phyloP scores from a whole-genome alignment of 1,140 invertebrate genomes.

The Procambarus clarkii region DNA sequence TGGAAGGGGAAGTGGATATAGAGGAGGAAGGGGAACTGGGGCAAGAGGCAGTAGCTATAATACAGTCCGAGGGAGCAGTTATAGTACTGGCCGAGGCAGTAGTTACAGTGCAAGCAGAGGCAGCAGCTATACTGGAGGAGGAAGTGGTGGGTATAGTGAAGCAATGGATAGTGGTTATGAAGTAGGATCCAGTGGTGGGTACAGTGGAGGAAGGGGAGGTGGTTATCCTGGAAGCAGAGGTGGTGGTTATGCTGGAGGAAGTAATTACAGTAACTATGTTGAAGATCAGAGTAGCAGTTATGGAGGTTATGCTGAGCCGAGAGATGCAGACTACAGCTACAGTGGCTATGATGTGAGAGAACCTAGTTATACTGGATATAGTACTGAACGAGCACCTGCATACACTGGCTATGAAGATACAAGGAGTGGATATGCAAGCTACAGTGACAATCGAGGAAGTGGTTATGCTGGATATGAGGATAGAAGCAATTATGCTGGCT shows the following conservation, averaged over 20 bases:
- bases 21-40: neutral
- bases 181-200: neutral
- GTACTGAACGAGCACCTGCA: neutral
- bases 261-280: neutral
- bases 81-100: neutral
- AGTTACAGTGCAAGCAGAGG: neutral
- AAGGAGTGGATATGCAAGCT: neutral
- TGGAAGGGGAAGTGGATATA: neutral
- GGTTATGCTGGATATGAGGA: neutral
- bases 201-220: neutral
- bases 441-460: neutral
- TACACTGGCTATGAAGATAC: neutral
- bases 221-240: neutral
- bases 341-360: neutral
- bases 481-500: neutral
- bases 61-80: neutral
- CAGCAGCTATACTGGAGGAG: neutral
- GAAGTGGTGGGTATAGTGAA: neutral
- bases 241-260: neutral
- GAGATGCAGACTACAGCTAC: neutral
- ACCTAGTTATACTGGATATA: neutral
- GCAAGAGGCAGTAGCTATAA: neutral
- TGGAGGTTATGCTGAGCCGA: neutral
- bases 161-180: conserved; percentile 10
- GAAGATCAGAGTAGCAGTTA: neutral